phyloP scores from a whole-genome alignment of 2,888 invertebrate species.

The Nasonovia ribisnigri region DNA sequence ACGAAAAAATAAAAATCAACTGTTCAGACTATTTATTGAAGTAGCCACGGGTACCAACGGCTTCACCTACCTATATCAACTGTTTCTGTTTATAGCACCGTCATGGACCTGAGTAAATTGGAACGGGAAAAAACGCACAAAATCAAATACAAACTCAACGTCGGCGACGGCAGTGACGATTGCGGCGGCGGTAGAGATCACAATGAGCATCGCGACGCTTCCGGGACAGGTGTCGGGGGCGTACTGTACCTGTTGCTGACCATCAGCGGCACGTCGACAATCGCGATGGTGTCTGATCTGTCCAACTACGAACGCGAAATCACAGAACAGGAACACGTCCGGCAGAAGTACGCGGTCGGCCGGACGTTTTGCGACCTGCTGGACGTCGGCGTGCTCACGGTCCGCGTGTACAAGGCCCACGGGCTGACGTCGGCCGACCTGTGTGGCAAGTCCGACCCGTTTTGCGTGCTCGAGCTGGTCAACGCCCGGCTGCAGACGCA shows the following conservation, averaged over 20 bases:
- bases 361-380: constrained; percentile 80
- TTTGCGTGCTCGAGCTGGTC: constrained; percentile 95
- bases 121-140: constrained; percentile 93
- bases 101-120: constrained; percentile 84
- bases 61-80: not conserved
- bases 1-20: not conserved
- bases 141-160: constrained; percentile 83
- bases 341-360: constrained; percentile 75
- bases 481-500: constrained; percentile 97
- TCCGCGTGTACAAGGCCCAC: constrained; percentile 82
- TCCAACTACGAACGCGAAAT: constrained; percentile 81
- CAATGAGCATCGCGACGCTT: constrained; percentile 72
- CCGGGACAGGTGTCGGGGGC: constrained; percentile 81
- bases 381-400: constrained; percentile 94
- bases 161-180: not conserved
- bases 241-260: constrained; percentile 88
- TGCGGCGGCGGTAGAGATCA: constrained; percentile 83
- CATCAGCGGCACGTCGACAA: constrained; percentile 92
- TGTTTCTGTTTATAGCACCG: constrained; percentile 71
- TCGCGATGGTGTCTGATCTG: constrained; percentile 92
- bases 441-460: constrained; percentile 98
- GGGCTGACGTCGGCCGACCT: constrained; percentile 95
- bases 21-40: not conserved
- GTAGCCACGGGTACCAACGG: not conserved
- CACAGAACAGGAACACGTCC: constrained; percentile 73